These are phyloP conservation scores for Donacobius atricapilla DNA, from an alignment of 2,113 vertebrate genomes.

Conservation along the genomic window DNA sequence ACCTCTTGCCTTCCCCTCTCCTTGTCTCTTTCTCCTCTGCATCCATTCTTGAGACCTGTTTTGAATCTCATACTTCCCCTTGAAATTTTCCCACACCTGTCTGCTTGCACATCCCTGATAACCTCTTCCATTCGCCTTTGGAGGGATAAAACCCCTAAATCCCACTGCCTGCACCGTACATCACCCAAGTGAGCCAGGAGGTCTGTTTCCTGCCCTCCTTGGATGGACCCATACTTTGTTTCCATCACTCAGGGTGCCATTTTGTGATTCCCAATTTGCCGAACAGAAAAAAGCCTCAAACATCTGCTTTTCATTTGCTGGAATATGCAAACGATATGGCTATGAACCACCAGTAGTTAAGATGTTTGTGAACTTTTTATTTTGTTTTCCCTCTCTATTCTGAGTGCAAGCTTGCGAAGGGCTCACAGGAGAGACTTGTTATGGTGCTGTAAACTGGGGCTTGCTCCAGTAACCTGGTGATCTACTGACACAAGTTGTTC, in stretches of 20 bases:
- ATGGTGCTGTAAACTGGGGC: neutral
- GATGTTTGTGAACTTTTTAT: neutral
- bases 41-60: neutral
- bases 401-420: no score
- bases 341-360: neutral
- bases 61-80: neutral
- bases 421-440: neutral
- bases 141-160: neutral
- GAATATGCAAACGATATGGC: neutral
- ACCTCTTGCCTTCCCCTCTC: neutral
- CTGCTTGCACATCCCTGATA: neutral
- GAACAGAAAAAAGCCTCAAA: neutral
- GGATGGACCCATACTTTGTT: neutral
- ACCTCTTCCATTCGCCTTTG: neutral
- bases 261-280: neutral
- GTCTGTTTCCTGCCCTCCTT: neutral
- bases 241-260: fast-evolving
- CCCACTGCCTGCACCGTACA: neutral
- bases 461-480: neutral
- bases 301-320: neutral
- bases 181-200: neutral
- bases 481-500: neutral
- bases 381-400: neutral
- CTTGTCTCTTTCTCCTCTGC: neutral
- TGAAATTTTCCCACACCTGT: neutral